Conservation (phyloP, 2,888 invertebrate genomes). For the Macrosoma leucophasiata region DNA sequence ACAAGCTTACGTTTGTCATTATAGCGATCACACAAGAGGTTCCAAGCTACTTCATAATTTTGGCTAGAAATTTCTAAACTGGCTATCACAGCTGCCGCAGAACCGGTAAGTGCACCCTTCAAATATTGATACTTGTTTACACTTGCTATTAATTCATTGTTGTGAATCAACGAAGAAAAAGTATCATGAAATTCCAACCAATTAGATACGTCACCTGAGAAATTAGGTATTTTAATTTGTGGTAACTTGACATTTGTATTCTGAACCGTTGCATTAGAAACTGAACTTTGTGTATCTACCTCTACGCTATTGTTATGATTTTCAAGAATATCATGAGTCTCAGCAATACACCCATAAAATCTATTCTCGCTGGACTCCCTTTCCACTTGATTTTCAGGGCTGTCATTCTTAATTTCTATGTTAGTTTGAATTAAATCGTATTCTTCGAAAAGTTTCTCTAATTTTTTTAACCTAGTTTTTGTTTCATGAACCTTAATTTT, state of each 20-base stretch:
- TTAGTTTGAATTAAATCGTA: slow-evolving; percentile 7
- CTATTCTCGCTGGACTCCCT: slow-evolving; percentile 3
- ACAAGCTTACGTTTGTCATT: slow-evolving; percentile 8
- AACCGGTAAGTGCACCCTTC: slow-evolving; percentile 6
- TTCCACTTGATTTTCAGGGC: slow-evolving; percentile 7
- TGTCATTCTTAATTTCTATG: slow-evolving; percentile 7
- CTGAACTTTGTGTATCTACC: slow-evolving; percentile 2
- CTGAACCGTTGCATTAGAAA: neutral
- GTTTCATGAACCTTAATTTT: slow-evolving; percentile 4
- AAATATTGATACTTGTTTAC: slow-evolving; percentile 8
- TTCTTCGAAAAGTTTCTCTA: slow-evolving; percentile 5
- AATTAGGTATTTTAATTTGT: slow-evolving; percentile 4
- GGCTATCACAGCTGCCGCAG: slow-evolving; percentile 3
- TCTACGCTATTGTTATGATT: slow-evolving; percentile 2
- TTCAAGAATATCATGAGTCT: slow-evolving; percentile 5
- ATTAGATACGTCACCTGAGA: slow-evolving; percentile 4
- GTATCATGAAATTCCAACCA: slow-evolving; percentile 11
- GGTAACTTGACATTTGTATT: neutral
- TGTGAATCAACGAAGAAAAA: slow-evolving; percentile 9
- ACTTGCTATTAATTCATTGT: slow-evolving; percentile 9
- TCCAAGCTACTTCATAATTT: slow-evolving; percentile 10
- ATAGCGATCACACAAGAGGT: slow-evolving; percentile 8
- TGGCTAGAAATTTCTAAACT: slow-evolving; percentile 8
- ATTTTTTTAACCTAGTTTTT: slow-evolving; percentile 6
- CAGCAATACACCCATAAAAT: slow-evolving; percentile 7